These are phyloP conservation scores for Rallus limicola DNA, from an alignment of 2,113 vertebrate species.

Conservation along the genomic window DNA sequence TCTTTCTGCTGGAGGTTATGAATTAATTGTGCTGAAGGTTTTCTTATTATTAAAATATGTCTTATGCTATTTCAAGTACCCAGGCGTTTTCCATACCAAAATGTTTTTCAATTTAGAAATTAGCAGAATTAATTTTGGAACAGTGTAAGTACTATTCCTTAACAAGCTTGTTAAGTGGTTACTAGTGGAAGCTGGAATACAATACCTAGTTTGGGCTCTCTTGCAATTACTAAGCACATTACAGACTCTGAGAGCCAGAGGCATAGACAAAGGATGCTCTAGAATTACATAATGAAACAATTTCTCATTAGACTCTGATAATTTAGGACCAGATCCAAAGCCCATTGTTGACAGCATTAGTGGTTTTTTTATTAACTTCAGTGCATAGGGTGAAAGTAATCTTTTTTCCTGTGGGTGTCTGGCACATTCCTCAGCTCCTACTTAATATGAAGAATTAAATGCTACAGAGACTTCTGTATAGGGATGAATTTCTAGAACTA, in stretches of 20 bases:
- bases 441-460: not conserved
- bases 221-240: not conserved
- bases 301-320: not conserved
- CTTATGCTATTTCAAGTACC: not conserved
- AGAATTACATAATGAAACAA: not conserved
- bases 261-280: not conserved
- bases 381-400: not conserved
- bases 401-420: not conserved
- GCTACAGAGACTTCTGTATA: not conserved
- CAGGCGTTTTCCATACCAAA: not conserved
- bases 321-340: conserved; percentile 6
- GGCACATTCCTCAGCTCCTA: not conserved
- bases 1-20: not conserved
- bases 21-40: not conserved
- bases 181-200: not conserved
- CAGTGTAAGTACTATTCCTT: not conserved
- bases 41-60: not conserved
- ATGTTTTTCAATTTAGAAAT: not conserved
- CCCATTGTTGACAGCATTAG: not conserved
- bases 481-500: not conserved
- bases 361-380: not conserved
- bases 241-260: not conserved
- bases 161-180: not conserved
- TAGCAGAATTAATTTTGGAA: not conserved
- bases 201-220: not conserved